These are phyloP conservation scores for Vulpes lagopus DNA, from an alignment of 2,113 vertebrate genomes.

Conservation along the genomic window DNA sequence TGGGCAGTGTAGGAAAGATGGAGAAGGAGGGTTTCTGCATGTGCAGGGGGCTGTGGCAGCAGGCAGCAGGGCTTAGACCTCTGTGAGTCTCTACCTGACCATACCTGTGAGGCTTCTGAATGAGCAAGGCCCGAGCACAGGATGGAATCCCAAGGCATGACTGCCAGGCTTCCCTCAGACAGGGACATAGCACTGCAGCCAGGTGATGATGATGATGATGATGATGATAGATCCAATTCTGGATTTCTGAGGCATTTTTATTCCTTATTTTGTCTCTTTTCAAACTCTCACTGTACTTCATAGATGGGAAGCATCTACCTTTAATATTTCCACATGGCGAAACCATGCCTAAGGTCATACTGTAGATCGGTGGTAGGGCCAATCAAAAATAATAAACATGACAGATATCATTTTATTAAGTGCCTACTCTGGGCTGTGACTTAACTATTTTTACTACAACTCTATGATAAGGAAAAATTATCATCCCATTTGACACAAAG, in stretches of 20 bases:
- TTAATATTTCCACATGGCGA: neutral
- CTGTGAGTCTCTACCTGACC: too few species aligned
- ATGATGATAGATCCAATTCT: neutral
- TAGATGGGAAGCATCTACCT: neutral
- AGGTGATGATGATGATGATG: neutral
- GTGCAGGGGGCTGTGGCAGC: neutral
- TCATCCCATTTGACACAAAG: neutral
- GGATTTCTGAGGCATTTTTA: neutral
- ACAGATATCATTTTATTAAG: neutral
- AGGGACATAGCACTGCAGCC: neutral
- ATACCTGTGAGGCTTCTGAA: neutral
- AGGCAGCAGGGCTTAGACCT: neutral
- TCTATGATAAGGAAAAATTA: neutral
- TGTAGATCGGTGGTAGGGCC: neutral
- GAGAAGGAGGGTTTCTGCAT: neutral
- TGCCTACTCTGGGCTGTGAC: neutral
- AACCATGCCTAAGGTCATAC: neutral
- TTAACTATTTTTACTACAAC: neutral
- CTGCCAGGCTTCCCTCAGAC: neutral
- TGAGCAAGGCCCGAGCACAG: neutral
- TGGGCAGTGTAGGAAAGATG: neutral
- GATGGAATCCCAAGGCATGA: neutral
- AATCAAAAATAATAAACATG: neutral
- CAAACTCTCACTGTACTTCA: neutral
- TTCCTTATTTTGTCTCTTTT: constrained; percentile 4